phyloP scores from a whole-genome alignment of 1,140 invertebrate genomes.

The Phenacoccus solenopsis region DNA sequence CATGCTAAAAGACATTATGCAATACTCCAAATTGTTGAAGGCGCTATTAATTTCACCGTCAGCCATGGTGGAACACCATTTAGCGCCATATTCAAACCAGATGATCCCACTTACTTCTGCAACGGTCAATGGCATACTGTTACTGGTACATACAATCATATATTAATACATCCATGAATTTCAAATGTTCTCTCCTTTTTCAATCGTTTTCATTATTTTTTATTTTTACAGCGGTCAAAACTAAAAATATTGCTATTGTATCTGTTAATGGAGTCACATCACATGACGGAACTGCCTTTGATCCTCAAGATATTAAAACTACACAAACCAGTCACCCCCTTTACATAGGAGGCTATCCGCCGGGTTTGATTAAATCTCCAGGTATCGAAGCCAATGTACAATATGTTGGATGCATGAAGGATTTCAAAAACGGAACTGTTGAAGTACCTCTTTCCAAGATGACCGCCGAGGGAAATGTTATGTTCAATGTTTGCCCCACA shows the following conservation, averaged over 20 bases:
- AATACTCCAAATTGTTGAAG: conserved; percentile 76
- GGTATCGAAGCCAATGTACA: conserved; percentile 28
- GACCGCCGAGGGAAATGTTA: conserved; percentile 12
- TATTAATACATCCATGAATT: not conserved
- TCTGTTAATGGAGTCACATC: conserved; percentile 52
- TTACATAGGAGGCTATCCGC: conserved; percentile 76
- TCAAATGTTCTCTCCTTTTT: not conserved
- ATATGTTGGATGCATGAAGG: conserved; percentile 71
- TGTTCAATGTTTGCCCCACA: conserved; percentile 20
- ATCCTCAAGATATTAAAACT: not conserved
- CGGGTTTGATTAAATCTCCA: conserved; percentile 28
- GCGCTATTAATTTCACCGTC: conserved; percentile 63
- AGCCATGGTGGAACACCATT: conserved; percentile 74
- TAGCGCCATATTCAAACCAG: conserved; percentile 54
- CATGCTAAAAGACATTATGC: conserved; percentile 69
- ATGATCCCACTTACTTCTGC: conserved; percentile 55
- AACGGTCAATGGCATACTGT: conserved; percentile 91
- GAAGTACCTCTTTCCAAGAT: not conserved
- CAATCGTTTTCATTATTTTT: too few species aligned
- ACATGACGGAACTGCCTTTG: conserved; percentile 40
- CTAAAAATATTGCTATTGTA: conserved; percentile 66
- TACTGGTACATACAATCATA: conserved; percentile 46
- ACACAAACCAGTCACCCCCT: conserved; percentile 59
- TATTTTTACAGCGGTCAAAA: conserved; percentile 66
- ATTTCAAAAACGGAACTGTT: conserved; percentile 43